These are phyloP conservation scores for Dromas ardeola DNA, from an alignment of 2,113 vertebrate genomes.

Conservation along the genomic window DNA sequence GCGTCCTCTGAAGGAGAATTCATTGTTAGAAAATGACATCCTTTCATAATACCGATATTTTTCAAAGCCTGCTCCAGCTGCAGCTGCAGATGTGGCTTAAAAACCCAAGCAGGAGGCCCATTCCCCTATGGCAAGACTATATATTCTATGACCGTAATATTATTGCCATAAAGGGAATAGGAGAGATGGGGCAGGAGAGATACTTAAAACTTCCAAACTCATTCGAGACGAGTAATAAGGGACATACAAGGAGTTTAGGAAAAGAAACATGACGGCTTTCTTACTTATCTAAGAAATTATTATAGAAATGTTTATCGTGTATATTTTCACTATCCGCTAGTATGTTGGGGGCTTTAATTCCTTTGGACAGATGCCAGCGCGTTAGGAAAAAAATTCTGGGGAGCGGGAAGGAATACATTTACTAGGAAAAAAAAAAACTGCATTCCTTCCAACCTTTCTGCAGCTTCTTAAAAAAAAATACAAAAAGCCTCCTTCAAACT, in stretches of 20 bases:
- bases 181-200: constrained; percentile 24
- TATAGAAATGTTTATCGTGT: constrained; percentile 29
- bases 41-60: not conserved
- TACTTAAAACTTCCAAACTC: constrained; percentile 29
- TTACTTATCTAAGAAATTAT: constrained; percentile 16
- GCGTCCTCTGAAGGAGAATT: constrained; percentile 47
- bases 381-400: not conserved
- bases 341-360: not conserved
- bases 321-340: constrained; percentile 22
- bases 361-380: not conserved
- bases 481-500: constrained; percentile 69
- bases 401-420: constrained; percentile 56
- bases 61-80: constrained; percentile 57
- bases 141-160: constrained; percentile 42
- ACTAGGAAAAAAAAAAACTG: constrained; percentile 47
- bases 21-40: constrained; percentile 36
- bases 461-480: constrained; percentile 66
- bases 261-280: not conserved
- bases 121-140: constrained; percentile 34
- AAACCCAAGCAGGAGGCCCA: constrained; percentile 28
- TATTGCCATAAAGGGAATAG: constrained; percentile 48
- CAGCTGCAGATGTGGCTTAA: constrained; percentile 54
- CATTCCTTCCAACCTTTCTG: constrained; percentile 59
- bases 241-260: not conserved
- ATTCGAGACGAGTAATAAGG: not conserved